These are phyloP conservation scores for Hydrochoerus hydrochaeris DNA, from an alignment of 2,113 vertebrate species.

Conservation along the genomic window DNA sequence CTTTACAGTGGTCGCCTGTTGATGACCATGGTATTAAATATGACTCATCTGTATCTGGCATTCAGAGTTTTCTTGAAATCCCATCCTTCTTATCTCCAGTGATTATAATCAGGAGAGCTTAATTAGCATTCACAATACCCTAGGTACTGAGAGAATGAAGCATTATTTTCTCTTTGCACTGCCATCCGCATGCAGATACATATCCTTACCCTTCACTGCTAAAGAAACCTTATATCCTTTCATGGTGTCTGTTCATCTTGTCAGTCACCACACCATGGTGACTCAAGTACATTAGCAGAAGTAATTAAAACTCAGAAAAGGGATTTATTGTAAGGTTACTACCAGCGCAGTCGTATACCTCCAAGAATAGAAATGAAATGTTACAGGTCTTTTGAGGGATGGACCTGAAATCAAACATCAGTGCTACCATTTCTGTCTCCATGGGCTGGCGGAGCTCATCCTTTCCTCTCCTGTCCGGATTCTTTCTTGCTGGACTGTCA, in stretches of 20 bases:
- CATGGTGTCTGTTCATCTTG: constrained; percentile 30
- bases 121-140: background rate
- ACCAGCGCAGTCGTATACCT: background rate
- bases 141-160: background rate
- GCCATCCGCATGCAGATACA: background rate
- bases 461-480: background rate
- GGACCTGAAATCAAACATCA: background rate
- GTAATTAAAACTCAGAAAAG: background rate
- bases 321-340: background rate
- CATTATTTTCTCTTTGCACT: constrained; percentile 31
- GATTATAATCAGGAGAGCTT: constrained; percentile 23
- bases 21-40: background rate
- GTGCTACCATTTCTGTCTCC: background rate
- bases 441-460: background rate
- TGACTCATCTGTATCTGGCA: background rate
- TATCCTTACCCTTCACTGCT: background rate
- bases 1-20: background rate
- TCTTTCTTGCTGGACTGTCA: background rate
- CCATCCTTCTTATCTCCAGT: background rate
- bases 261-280: background rate
- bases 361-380: constrained; percentile 13
- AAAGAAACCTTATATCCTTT: background rate
- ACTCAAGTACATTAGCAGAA: background rate
- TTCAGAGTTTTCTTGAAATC: background rate
- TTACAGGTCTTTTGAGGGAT: background rate